Evolutionary conservation across 1,140 invertebrate species (phyloP), one percentile per base, ranked within the genome.

Genomic region (Sitodiplosis mosellana): DNA sequence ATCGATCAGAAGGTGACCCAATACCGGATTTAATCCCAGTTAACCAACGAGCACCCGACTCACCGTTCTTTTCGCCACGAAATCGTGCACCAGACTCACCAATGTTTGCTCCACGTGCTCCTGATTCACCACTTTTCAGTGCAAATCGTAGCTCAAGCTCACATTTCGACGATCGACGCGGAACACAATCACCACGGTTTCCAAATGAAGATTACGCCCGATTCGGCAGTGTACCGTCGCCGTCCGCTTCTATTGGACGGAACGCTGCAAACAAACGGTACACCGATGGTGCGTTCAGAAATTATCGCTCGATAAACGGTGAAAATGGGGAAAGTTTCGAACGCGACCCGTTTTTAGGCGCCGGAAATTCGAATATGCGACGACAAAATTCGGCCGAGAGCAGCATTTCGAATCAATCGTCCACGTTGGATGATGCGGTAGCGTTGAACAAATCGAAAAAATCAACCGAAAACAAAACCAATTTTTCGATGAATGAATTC

Each of bases 1-100:
- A 72, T 2, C 66, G 78, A 51, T 80, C 76, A 0, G 79, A 81
- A 64, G 64, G 72, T 7, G 75, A 76, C 45, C 33, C 37, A 2
- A 15, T 33, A 14, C 22, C 40, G 8, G 47, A 48, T 44, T 40
- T 43, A 43, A 33, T 22, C 33, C 20, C 43, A 12, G 36, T n/a
- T 6, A 38, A 14, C 14, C 36, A n/a, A 38, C 36, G 36, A 17
- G 36, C 14, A 38, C 12, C 12, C 12, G 36, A 38, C 14, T 38
- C 36, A 12, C 36, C 36, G 14, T 38, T 38, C 36, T 38, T 38
- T 17, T 20, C 41, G 12, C 36, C 36, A 14, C 37, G 10, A 34
- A 47, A 45, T 45, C 33, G 42, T n/a, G 36, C 49, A 17, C 49
- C 49, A 2, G 46, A 48, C 17, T 51, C 46, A 8, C 46, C 49